Conservation (phyloP, 2,888 invertebrate species). For the Stegophylla sp. region DNA sequence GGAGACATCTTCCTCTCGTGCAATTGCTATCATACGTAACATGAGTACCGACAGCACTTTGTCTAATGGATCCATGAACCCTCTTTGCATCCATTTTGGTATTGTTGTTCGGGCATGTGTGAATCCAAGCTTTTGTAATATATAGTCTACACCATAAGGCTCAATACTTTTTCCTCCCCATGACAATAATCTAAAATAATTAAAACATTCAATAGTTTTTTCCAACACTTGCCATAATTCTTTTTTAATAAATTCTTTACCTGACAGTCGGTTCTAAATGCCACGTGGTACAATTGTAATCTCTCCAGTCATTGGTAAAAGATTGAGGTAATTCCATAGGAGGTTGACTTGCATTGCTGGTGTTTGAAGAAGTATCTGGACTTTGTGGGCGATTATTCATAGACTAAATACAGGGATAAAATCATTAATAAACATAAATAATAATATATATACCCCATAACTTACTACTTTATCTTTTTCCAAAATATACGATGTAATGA, state of each 20-base stretch:
- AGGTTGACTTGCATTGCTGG: constrained; percentile 30
- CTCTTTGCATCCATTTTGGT: constrained; percentile 98
- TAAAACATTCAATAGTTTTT: not conserved
- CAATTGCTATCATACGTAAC: constrained; percentile 72
- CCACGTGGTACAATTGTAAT: constrained; percentile 94
- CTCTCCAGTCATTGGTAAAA: constrained; percentile 81
- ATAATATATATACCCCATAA: constrained; percentile 56
- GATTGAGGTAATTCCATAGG: constrained; percentile 64
- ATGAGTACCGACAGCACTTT: constrained; percentile 86
- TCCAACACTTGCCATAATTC: not conserved
- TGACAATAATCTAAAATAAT: constrained; percentile 71
- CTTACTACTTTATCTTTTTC: constrained; percentile 86
- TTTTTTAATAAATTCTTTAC: constrained; percentile 65
- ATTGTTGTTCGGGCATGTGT: constrained; percentile 97
- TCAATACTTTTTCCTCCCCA: constrained; percentile 97
- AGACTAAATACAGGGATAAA: constrained; percentile 51
- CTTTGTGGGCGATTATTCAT: constrained; percentile 60
- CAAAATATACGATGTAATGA: constrained; percentile 93
- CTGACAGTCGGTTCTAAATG: constrained; percentile 92
- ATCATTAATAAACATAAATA: not conserved
- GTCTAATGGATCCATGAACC: constrained; percentile 96
- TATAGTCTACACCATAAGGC: constrained; percentile 97
- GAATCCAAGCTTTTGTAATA: constrained; percentile 95
- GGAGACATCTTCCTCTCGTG: constrained; percentile 64
- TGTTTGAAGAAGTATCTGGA: constrained; percentile 57